Conservation (phyloP, 2,888 invertebrate species). For the Idaea aversata region DNA sequence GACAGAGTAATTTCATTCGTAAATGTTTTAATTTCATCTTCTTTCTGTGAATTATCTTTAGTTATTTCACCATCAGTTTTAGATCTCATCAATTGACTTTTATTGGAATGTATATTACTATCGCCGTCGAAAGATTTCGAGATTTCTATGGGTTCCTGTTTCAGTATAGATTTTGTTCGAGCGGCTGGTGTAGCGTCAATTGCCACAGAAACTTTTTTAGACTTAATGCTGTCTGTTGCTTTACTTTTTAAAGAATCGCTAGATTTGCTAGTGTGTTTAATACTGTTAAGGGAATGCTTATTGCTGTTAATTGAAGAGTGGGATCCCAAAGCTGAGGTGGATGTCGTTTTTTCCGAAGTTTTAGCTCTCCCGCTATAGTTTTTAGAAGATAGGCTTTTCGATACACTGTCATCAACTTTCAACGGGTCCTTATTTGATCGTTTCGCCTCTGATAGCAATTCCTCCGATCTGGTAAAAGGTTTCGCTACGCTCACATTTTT, state of each 20-base stretch:
- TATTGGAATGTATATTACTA: constrained; percentile 57
- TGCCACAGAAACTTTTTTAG: constrained; percentile 87
- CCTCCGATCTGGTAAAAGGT: constrained; percentile 71
- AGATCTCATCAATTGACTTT: constrained; percentile 58
- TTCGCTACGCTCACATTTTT: constrained; percentile 50
- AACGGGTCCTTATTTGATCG: constrained; percentile 43
- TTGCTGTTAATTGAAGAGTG: constrained; percentile 65
- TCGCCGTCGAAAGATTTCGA: constrained; percentile 81
- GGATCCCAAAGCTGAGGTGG: constrained; percentile 70
- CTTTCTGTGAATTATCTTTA: constrained; percentile 25
- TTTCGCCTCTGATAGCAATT: constrained; percentile 61
- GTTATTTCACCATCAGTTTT: constrained; percentile 68
- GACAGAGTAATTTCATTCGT: constrained; percentile 66
- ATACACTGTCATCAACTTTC: constrained; percentile 40
- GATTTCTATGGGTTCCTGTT: constrained; percentile 88
- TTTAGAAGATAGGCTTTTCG: constrained; percentile 44
- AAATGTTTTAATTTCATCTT: constrained; percentile 48
- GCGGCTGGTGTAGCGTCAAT: constrained; percentile 89
- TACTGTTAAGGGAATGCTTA: constrained; percentile 51
- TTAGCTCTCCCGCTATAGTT: constrained; percentile 49
- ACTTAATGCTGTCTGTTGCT: constrained; percentile 66
- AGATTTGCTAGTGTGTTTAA: constrained; percentile 58
- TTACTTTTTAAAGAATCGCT: constrained; percentile 71
- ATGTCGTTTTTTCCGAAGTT: constrained; percentile 73
- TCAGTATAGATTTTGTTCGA: constrained; percentile 85